These are phyloP conservation scores for Arion vulgaris DNA, from an alignment of 1,140 invertebrate genomes.

Conservation along the genomic window DNA sequence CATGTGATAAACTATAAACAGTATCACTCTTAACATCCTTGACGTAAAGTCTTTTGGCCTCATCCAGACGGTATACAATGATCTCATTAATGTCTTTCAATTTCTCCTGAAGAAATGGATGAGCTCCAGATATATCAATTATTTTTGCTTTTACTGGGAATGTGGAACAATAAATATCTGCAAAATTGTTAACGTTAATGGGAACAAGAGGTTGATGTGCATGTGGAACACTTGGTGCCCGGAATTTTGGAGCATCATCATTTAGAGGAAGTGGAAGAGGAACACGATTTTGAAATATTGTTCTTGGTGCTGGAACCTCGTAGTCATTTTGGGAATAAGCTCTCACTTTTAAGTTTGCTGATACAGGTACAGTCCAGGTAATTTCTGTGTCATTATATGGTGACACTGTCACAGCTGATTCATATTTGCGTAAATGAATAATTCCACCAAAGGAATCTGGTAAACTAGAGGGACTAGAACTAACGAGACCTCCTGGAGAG, in stretches of 20 bases:
- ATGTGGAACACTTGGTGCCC: background rate
- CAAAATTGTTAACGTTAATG: constrained; percentile 21
- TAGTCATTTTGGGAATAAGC: constrained; percentile 41
- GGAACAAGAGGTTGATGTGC: constrained; percentile 15
- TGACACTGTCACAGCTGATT: constrained; percentile 34
- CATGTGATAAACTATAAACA: constrained; percentile 36
- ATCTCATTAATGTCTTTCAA: constrained; percentile 19
- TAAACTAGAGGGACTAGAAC: background rate
- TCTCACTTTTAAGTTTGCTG: constrained; percentile 37
- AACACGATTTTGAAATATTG: background rate
- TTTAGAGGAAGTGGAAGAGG: background rate
- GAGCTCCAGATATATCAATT: background rate
- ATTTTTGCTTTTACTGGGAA: constrained; percentile 33
- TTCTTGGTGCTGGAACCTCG: constrained; percentile 39
- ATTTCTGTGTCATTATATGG: constrained; percentile 40
- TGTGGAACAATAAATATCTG: constrained; percentile 2
- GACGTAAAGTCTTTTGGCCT: constrained; percentile 29
- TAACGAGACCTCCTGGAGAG: no score
- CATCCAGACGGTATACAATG: constrained; percentile 21
- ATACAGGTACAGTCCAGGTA: constrained; percentile 39
- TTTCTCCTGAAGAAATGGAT: constrained; percentile 6
- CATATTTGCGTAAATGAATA: constrained; percentile 37
- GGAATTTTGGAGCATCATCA: background rate
- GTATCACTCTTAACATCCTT: constrained; percentile 36
- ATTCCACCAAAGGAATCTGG: constrained; percentile 38